A percentile compares a stretch with the other conserved stretches of the same genome.
phyloP scores from a whole-genome alignment of 2,797 vertebrate genomes.

The Manis pentadactyla region DNA sequence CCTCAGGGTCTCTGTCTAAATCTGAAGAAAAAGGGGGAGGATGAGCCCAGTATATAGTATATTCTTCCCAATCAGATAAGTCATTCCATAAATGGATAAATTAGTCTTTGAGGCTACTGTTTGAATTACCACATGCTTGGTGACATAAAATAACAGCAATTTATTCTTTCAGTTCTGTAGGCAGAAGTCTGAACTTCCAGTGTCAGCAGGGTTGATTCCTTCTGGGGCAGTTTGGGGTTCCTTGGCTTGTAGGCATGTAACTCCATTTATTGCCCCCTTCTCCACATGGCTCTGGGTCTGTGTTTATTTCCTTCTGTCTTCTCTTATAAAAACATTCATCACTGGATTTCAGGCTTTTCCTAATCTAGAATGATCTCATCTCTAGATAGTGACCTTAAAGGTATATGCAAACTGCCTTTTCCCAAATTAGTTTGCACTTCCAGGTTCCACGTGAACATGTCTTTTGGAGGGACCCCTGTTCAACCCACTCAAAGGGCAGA shows the following conservation, averaged over 20 bases:
- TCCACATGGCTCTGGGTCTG: not conserved
- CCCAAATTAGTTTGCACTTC: not conserved
- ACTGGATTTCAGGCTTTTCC: not conserved
- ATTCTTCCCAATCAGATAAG: not conserved
- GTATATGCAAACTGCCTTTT: not conserved
- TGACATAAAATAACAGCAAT: not conserved
- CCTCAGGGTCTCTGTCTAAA: not conserved
- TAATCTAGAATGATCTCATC: not conserved
- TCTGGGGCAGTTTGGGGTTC: not conserved
- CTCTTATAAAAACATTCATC: not conserved
- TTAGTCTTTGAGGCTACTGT: conserved; percentile 22
- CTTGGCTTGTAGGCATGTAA: not conserved
- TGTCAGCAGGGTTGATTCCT: not conserved
- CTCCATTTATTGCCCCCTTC: not conserved
- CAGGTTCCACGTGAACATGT: not conserved
- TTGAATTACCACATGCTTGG: not conserved
- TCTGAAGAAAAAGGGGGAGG: not conserved
- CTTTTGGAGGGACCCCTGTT: not conserved
- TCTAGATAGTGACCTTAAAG: not conserved
- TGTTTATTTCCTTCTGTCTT: not conserved
- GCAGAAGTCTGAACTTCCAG: not conserved
- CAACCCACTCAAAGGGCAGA: not conserved
- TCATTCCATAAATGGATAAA: not conserved
- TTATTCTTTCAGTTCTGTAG: not conserved
- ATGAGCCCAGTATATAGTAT: not conserved